Conservation (phyloP, 2,888 invertebrate species). For the Pristionchus arcanus region DNA sequence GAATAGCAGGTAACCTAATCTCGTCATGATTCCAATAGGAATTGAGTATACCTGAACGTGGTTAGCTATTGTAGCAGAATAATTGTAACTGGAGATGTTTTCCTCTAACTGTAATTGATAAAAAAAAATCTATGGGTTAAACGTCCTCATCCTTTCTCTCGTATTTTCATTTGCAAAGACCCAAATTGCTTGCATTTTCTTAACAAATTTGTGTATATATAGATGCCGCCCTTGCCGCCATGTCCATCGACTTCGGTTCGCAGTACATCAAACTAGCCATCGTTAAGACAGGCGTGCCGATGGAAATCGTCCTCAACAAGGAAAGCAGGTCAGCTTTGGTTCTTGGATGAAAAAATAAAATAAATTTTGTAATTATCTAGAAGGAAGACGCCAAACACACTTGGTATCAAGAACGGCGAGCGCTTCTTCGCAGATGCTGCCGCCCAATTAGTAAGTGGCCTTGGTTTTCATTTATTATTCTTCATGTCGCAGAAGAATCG, state of each 20-base stretch:
- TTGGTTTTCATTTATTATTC: neutral
- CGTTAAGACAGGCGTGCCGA: conserved; percentile 92
- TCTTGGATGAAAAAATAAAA: neutral
- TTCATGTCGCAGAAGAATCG: too few relatives aligned
- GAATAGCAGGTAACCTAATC: neutral
- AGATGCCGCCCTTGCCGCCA: conserved; percentile 86
- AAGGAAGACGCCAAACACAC: conserved; percentile 92
- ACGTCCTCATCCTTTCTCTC: too few relatives aligned
- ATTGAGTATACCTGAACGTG: too few relatives aligned
- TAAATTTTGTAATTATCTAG: neutral
- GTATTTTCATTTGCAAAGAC: too few relatives aligned
- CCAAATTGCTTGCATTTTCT: too few relatives aligned
- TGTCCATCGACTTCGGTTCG: conserved; percentile 97
- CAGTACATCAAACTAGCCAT: conserved; percentile 92
- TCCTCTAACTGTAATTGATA: too few relatives aligned
- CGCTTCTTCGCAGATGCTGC: conserved; percentile 94
- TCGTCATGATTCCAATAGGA: too few relatives aligned
- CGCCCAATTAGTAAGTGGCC: conserved; percentile 62
- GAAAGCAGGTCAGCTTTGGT: conserved; percentile 84
- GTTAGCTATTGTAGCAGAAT: too few relatives aligned
- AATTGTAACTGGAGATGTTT: too few relatives aligned
- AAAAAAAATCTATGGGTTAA: too few relatives aligned
- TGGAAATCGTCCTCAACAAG: conserved; percentile 98
- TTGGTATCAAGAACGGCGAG: conserved; percentile 90
- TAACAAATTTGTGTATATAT: neutral